Evolutionary conservation across 2,888 invertebrate genomes (phyloP).

Genomic region (Cancer borealis): DNA sequence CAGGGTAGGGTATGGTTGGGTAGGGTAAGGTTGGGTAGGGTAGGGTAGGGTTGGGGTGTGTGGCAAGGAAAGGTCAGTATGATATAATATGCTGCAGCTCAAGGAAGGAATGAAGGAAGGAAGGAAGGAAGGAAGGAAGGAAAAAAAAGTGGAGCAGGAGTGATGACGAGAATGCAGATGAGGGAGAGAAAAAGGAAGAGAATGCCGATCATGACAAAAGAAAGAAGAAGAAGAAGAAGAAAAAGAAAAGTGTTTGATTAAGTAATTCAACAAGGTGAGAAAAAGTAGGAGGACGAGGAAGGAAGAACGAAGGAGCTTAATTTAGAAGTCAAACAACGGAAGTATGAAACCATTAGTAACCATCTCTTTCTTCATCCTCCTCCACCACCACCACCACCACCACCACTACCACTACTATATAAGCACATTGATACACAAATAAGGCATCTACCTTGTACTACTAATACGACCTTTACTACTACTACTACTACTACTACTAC

Average conservation of each 20-base stretch:
- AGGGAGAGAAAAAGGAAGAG: background rate
- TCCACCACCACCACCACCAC: background rate
- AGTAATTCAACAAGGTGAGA: background rate
- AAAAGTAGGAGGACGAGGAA: too few relatives aligned
- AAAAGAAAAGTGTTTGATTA: background rate
- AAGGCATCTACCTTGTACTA: background rate
- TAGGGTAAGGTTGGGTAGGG: background rate
- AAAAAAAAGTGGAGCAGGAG: background rate
- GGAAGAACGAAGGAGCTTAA: too few relatives aligned
- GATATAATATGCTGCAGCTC: background rate
- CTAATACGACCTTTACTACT: background rate
- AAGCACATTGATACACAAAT: background rate
- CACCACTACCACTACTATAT: background rate
- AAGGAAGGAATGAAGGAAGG: background rate
- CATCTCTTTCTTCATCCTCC: too few relatives aligned
- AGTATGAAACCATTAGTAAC: too few relatives aligned
- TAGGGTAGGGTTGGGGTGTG: background rate
- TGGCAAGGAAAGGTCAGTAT: background rate
- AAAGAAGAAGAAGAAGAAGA: background rate
- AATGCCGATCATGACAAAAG: background rate
- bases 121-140: background rate
- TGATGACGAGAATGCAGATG: background rate
- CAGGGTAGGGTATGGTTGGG: background rate
- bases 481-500: conserved; percentile 22
- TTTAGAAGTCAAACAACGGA: too few relatives aligned